Percentiles rank a stretch among this genome's conserved stretches.
phyloP scores from a whole-genome alignment of 2,113 vertebrate species.

The Talpa occidentalis region DNA sequence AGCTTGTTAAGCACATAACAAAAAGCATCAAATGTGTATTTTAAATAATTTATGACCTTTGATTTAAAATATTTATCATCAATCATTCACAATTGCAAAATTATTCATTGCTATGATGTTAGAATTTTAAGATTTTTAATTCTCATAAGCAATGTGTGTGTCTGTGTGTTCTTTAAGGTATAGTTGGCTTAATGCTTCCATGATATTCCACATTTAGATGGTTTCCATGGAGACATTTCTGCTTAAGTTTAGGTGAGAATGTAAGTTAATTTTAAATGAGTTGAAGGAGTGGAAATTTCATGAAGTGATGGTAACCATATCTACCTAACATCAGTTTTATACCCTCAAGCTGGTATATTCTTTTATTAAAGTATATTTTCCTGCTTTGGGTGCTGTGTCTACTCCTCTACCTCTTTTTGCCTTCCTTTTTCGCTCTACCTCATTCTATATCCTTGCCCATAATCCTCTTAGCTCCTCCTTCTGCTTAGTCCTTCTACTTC shows the following conservation, averaged over 20 bases:
- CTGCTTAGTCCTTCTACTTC: neutral
- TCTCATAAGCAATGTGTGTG: neutral
- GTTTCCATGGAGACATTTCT: slow-evolving; percentile 83
- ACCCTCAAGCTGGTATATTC: slow-evolving; percentile 12
- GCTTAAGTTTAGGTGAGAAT: slow-evolving; percentile 84
- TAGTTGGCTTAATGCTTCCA: slow-evolving; percentile 64
- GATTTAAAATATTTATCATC: slow-evolving; percentile 57
- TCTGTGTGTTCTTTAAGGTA: slow-evolving; percentile 11
- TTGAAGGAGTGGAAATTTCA: slow-evolving; percentile 54
- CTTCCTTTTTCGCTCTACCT: neutral
- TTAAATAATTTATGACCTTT: slow-evolving; percentile 41
- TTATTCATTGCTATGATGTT: neutral
- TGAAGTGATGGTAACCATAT: slow-evolving; percentile 58
- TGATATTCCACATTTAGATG: slow-evolving; percentile 77
- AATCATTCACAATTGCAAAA: slow-evolving; percentile 52
- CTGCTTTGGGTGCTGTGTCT: neutral
- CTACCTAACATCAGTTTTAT: slow-evolving; percentile 46
- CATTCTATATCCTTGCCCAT: neutral
- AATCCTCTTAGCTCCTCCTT: neutral
- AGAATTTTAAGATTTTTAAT: neutral
- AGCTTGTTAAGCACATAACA: slow-evolving; percentile 8
- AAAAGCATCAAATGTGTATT: slow-evolving; percentile 29
- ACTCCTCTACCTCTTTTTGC: neutral
- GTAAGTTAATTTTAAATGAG: slow-evolving; percentile 85
- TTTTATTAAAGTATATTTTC: neutral